Evolutionary conservation across 2,797 vertebrate genomes (phyloP).

Genomic region (Apodemus agrarius): DNA sequence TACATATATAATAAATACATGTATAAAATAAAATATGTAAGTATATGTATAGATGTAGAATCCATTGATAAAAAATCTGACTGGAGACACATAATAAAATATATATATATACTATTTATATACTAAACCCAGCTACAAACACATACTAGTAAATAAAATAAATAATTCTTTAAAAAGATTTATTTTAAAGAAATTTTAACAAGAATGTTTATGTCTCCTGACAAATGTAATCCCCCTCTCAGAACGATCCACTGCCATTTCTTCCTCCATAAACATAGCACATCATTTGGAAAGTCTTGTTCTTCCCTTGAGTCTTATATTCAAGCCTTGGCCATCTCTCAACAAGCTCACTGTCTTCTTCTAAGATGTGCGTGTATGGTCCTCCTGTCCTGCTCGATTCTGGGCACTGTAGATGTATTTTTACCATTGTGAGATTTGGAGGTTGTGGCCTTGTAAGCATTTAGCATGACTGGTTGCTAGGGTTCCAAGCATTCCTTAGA

Average conservation of each 20-base stretch:
- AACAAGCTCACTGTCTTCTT: background rate
- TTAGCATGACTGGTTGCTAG: slow-evolving; percentile 24
- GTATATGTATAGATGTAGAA: background rate
- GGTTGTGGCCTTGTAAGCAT: background rate
- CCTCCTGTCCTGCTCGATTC: background rate
- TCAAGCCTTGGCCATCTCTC: background rate
- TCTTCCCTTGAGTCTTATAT: background rate
- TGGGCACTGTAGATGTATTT: background rate
- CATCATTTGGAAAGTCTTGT: background rate
- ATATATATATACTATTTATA: too few relatives aligned
- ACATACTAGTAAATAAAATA: background rate
- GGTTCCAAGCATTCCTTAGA: background rate
- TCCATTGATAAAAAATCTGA: background rate
- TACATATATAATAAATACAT: background rate
- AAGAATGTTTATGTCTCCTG: background rate
- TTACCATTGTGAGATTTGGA: slow-evolving; percentile 19
- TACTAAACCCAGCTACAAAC: background rate
- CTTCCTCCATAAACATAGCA: background rate
- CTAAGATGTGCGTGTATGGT: background rate
- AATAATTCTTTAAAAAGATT: background rate
- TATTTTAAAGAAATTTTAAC: background rate
- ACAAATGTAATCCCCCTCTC: background rate
- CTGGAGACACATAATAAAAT: too few relatives aligned
- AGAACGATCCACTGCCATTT: background rate
- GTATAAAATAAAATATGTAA: background rate